Base-by-base conservation (phyloP, 2,797 vertebrate genomes). In the Prionace glauca region DNA sequence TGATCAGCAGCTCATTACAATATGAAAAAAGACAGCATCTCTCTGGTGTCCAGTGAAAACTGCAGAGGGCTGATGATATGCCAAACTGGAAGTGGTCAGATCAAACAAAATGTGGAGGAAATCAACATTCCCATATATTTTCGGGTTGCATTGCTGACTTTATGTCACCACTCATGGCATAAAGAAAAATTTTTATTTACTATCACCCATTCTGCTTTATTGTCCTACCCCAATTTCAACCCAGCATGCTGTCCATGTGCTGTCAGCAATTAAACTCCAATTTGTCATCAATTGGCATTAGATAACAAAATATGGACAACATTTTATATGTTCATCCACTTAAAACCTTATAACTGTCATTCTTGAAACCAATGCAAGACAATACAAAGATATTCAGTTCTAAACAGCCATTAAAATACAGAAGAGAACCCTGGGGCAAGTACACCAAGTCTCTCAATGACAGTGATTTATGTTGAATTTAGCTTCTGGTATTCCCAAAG, bases 241-340 rank as follows among this genome's bases (percentile, higher is more conserved):
- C 24, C 20, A 26, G 41, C 22, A 26, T 84, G 41, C 72, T 81
- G n/a, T 56, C 22, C 22, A 50, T 8, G 8, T 69, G 62, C 10
- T 93, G n/a, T 36, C n/a, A 69, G 22, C 65, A 26, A 20, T 71
- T 93, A 4, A 94, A 72, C 92, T 94, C 65, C 36, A 94, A 56
- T 94, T 20, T 74, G 26, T 94, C 45, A 94, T 56, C 69, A 94
- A 45, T 74, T 94, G 93, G 32, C 71, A n/a, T 69, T 72, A 36
- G 41, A 50, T 74, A 72, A 16, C 29, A 94, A 72, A 93, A 69
- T 67, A 71, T 50, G 10, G 36, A 29, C 62, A 26, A 94, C 36
- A 36, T 94, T 20, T 71, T 29, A 3, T 11, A 26, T 90, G 87
- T 7, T n/a, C n/a, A n/a, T 62, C 20, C 72, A 67, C 10, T 72